Conservation (phyloP, 2,113 vertebrate species). For the Arothron firmamentum region DNA sequence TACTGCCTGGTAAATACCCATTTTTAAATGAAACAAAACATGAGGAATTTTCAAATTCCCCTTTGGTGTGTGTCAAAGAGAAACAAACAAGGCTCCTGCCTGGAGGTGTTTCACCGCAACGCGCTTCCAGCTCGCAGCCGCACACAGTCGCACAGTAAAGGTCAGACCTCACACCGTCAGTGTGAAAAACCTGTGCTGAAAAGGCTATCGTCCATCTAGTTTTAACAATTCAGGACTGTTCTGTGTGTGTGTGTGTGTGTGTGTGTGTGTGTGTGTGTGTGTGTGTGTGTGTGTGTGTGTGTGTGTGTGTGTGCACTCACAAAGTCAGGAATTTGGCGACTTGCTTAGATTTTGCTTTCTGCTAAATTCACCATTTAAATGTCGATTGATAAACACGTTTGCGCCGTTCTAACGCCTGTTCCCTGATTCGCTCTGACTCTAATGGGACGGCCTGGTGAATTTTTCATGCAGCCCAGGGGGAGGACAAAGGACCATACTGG, state of each 20-base stretch:
- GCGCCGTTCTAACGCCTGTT: conserved; percentile 40
- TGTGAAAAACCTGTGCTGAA: conserved; percentile 50
- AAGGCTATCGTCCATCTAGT: conserved; percentile 43
- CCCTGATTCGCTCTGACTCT: conserved; percentile 76
- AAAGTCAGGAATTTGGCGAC: not conserved
- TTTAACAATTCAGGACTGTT: conserved; percentile 21
- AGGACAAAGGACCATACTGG: conserved; percentile 48
- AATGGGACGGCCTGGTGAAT: conserved; percentile 79
- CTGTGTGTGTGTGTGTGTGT: not conserved
- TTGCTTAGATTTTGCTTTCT: conserved; percentile 54
- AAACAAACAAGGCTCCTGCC: too few species aligned
- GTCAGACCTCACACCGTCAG: conserved; percentile 59
- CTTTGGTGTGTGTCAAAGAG: too few species aligned
- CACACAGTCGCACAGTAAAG: conserved; percentile 49
- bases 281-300: too few species aligned
- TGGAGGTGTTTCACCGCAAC: conserved; percentile 37
- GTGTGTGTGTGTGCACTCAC: too few species aligned
- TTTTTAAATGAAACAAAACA: too few species aligned
- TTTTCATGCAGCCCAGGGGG: conserved; percentile 79
- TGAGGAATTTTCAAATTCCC: too few species aligned
- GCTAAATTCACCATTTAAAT: conserved; percentile 63
- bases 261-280: not conserved
- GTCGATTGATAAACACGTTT: conserved; percentile 48
- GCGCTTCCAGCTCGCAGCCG: conserved; percentile 28
- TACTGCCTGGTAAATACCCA: too few species aligned